Conservation (phyloP, 2,888 invertebrate genomes). For the Helobdella robusta region DNA sequence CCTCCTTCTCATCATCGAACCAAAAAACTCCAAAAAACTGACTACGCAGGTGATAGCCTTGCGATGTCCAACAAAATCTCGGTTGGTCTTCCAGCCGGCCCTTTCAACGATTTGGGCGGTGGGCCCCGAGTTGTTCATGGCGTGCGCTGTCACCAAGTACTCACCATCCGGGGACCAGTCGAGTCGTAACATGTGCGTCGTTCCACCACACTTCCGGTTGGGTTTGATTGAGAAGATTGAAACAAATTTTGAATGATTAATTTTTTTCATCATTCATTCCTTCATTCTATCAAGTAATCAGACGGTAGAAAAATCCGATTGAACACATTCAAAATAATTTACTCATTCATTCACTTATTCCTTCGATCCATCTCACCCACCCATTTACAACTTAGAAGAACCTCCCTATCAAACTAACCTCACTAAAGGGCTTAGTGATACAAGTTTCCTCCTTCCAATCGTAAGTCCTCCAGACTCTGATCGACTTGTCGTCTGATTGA, state of each 20-base stretch:
- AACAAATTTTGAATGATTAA: too few species aligned
- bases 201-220: constrained; percentile 58
- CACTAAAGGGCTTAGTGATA: constrained; percentile 83
- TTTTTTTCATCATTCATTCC: too few species aligned
- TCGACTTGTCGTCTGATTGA: constrained; percentile 82
- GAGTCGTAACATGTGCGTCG: constrained; percentile 80
- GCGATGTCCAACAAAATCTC: constrained; percentile 93
- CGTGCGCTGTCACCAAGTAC: constrained; percentile 90
- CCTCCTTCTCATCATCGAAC: too few species aligned
- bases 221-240: too few species aligned
- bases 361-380: not conserved
- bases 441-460: constrained; percentile 84
- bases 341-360: too few species aligned
- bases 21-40: too few species aligned
- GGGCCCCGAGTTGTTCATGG: constrained; percentile 95
- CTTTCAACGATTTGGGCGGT: constrained; percentile 86
- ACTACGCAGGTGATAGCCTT: constrained; percentile 87
- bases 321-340: too few species aligned
- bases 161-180: constrained; percentile 97
- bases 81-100: constrained; percentile 73
- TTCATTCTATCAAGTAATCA: too few species aligned
- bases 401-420: constrained; percentile 49
- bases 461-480: constrained; percentile 81
- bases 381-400: not conserved
- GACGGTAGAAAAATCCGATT: too few species aligned